These are phyloP conservation scores for Lapara coniferarum DNA, from an alignment of 2,888 invertebrate genomes.

Conservation along the genomic window DNA sequence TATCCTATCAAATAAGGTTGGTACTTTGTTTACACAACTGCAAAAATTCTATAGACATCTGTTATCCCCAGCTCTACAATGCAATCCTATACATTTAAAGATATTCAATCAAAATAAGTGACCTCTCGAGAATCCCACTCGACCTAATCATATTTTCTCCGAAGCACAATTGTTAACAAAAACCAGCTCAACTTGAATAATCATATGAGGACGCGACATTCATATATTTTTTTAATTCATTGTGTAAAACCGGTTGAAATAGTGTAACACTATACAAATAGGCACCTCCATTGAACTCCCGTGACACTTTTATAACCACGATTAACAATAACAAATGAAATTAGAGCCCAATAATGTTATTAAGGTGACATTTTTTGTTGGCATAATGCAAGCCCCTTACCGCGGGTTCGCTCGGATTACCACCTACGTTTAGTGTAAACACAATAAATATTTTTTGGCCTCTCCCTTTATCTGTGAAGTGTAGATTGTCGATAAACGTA, in stretches of 20 bases:
- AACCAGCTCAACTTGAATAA: constrained; percentile 37
- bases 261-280: constrained; percentile 76
- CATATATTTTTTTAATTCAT: constrained; percentile 43
- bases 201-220: constrained; percentile 39
- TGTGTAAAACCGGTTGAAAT: constrained; percentile 63
- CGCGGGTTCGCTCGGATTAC: constrained; percentile 73
- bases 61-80: background rate
- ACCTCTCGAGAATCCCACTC: constrained; percentile 37
- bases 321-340: constrained; percentile 81
- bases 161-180: constrained; percentile 30
- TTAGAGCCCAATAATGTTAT: constrained; percentile 84
- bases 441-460: constrained; percentile 79
- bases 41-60: background rate
- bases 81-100: constrained; percentile 3
- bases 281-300: constrained; percentile 72
- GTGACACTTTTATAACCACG: constrained; percentile 81
- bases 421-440: constrained; percentile 83
- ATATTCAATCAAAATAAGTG: constrained; percentile 30
- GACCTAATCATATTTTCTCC: constrained; percentile 42
- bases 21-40: constrained; percentile 16
- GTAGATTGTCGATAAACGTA: constrained; percentile 60
- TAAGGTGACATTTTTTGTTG: constrained; percentile 54
- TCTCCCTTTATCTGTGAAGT: constrained; percentile 57
- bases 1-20: background rate
- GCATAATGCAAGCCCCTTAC: constrained; percentile 59